Evolutionary conservation across 2,797 vertebrate genomes (phyloP).

Genomic region (Antennarius maculatus): DNA sequence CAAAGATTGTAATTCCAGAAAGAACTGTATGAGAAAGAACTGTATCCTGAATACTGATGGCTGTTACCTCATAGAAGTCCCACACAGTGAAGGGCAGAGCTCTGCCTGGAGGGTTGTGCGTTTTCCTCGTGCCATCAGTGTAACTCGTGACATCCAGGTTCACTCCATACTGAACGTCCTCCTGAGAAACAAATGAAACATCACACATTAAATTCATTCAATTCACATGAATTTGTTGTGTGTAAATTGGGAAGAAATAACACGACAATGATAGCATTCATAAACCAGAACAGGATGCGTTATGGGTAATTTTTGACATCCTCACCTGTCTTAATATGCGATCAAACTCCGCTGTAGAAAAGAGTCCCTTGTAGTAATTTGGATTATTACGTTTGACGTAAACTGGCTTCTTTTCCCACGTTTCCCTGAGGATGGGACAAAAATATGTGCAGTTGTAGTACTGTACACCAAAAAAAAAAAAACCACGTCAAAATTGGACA

Average conservation of each 20-base stretch:
- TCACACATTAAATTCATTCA: too few species aligned
- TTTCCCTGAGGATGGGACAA: slow-evolving; percentile 69
- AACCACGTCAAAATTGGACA: neutral
- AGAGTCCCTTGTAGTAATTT: slow-evolving; percentile 89
- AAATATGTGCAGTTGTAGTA: neutral
- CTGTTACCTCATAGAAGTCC: slow-evolving; percentile 88
- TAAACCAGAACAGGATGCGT: too few species aligned
- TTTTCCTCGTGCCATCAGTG: slow-evolving; percentile 86
- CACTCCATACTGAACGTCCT: slow-evolving; percentile 89
- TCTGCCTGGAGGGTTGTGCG: slow-evolving; percentile 89
- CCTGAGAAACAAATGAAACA: slow-evolving; percentile 58
- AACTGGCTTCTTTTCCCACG: slow-evolving; percentile 92
- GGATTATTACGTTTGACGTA: slow-evolving; percentile 85
- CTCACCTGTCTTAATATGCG: slow-evolving; percentile 84
- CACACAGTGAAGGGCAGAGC: slow-evolving; percentile 90
- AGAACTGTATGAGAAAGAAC: neutral
- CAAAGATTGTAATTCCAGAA: too few species aligned
- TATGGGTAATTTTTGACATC: neutral
- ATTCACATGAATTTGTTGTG: neutral
- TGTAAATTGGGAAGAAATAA: neutral
- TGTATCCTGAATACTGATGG: neutral
- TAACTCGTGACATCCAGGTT: slow-evolving; percentile 98
- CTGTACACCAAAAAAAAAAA: neutral
- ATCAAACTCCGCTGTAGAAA: slow-evolving; percentile 92
- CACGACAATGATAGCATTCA: too few species aligned